Conservation (phyloP, 2,888 invertebrate genomes). For the Erannis defoliaria region DNA sequence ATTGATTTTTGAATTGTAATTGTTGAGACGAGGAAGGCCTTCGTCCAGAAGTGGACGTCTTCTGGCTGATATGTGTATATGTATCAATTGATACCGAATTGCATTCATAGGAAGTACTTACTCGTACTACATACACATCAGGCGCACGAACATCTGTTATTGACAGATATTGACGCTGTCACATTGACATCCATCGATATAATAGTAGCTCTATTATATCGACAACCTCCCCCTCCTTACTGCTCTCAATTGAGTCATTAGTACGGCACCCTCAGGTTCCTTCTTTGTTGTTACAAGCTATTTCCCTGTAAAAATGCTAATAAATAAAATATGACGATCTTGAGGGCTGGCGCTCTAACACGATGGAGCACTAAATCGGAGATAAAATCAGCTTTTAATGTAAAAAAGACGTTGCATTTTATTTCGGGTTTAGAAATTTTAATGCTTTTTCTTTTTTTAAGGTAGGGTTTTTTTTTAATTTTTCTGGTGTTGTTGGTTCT, state of each 20-base stretch:
- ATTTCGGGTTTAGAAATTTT: constrained; percentile 1
- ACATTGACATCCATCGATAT: background rate
- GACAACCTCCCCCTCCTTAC: constrained; percentile 51
- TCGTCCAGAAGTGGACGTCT: too few species aligned
- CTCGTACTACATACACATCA: background rate
- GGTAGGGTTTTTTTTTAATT: background rate
- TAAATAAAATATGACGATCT: constrained; percentile 57
- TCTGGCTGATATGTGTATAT: too few species aligned
- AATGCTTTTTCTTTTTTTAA: background rate
- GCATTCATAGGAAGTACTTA: background rate
- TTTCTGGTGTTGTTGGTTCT: too few species aligned
- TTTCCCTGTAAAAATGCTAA: constrained; percentile 61
- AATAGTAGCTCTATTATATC: constrained; percentile 31
- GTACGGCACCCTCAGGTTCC: constrained; percentile 65
- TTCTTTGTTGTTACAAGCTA: constrained; percentile 61
- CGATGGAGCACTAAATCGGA: constrained; percentile 15
- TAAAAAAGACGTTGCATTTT: constrained; percentile 4
- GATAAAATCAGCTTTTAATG: constrained; percentile 23
- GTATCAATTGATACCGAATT: background rate
- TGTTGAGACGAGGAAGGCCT: too few species aligned
- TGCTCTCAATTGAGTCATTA: constrained; percentile 69
- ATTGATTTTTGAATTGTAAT: too few species aligned
- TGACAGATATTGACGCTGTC: constrained; percentile 4
- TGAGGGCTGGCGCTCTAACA: constrained; percentile 23
- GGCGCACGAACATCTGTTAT: background rate